These are phyloP conservation scores for Thera obeliscata DNA, from an alignment of 2,888 invertebrate genomes.

Conservation along the genomic window DNA sequence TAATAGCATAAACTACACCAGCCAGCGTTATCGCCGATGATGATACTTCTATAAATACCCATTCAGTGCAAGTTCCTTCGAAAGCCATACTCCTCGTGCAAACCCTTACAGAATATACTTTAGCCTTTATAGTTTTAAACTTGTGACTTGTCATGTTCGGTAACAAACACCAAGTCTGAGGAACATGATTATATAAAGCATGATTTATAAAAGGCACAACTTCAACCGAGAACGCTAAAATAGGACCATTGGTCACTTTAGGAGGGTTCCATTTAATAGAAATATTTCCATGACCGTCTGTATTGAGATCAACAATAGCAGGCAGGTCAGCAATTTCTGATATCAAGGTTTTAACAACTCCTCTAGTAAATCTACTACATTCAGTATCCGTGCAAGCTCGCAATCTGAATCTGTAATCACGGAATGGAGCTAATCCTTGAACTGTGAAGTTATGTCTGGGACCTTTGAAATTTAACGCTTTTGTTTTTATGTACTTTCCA, in stretches of 20 bases:
- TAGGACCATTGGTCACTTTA: conserved; percentile 65
- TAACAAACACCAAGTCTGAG: conserved; percentile 63
- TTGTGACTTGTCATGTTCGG: conserved; percentile 47
- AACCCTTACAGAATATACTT: conserved; percentile 50
- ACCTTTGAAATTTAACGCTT: conserved; percentile 57
- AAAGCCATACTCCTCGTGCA: conserved; percentile 50
- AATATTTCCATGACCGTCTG: conserved; percentile 53
- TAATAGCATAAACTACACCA: conserved; percentile 58
- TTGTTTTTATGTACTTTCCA: conserved; percentile 56
- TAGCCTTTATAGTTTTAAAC: conserved; percentile 50
- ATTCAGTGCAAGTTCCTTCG: conserved; percentile 47
- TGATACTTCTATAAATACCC: conserved; percentile 36
- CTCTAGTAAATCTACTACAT: conserved; percentile 68
- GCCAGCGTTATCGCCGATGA: conserved; percentile 54
- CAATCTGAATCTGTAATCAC: conserved; percentile 72
- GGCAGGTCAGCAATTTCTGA: conserved; percentile 62
- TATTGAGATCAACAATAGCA: conserved; percentile 45
- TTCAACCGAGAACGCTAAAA: conserved; percentile 69
- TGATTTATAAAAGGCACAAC: conserved; percentile 56
- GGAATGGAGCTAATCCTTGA: conserved; percentile 65
- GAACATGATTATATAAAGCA: conserved; percentile 49
- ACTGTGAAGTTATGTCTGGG: conserved; percentile 57
- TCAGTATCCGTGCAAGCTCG: conserved; percentile 60
- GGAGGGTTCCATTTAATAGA: conserved; percentile 68
- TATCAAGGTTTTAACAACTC: conserved; percentile 63